Base-by-base conservation (phyloP, 2,113 vertebrate genomes). In the Hippocampus abdominalis region DNA sequence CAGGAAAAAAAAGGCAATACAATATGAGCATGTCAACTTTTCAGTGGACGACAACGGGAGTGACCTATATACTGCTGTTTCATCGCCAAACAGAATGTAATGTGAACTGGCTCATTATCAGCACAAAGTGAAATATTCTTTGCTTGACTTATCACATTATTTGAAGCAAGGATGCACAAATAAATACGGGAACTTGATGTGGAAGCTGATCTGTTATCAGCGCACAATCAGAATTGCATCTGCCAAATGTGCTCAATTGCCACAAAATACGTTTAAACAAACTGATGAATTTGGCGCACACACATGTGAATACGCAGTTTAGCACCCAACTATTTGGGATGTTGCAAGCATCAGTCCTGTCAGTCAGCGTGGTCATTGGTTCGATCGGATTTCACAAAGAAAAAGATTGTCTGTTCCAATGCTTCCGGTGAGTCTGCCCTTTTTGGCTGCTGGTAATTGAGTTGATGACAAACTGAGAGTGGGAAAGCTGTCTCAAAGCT, bases 371-470 rank as follows among this genome's bases (percentile, higher is more conserved):
- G 71, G 83, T 89, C 86, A 91, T 88, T 20, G 16, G 46, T 15
- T 18, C 21, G 51, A 53, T 53, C 20, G 9, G 20, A n/a, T 53
- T n/a, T n/a, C 21, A n/a, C 44, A 59, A 77, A 85, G 84, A 88
- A 86, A 89, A 80, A 89, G 87, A 90, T 90, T 81, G 89, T 84
- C 80, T 81, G 81, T 81, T 81, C 73, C 71, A 81, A 69, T 84
- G 85, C 85, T 83, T 86, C 81, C 75, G 80, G 73, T 79, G 72
- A 87, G 83, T 87, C 77, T 84, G 69, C 76, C 83, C 72, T 82
- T 83, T 83, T 78, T 78, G 84, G 80, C 86, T 87, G 62, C 78
- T 84, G 83, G 84, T 89, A 88, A 90, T 87, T 87, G 82, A 86
- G 74, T 82, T 72, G 77, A 85, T 89, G 90, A 90, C 87, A 84